phyloP scores from a whole-genome alignment of 2,888 invertebrate species.

The Pardosa pseudoannulata region DNA sequence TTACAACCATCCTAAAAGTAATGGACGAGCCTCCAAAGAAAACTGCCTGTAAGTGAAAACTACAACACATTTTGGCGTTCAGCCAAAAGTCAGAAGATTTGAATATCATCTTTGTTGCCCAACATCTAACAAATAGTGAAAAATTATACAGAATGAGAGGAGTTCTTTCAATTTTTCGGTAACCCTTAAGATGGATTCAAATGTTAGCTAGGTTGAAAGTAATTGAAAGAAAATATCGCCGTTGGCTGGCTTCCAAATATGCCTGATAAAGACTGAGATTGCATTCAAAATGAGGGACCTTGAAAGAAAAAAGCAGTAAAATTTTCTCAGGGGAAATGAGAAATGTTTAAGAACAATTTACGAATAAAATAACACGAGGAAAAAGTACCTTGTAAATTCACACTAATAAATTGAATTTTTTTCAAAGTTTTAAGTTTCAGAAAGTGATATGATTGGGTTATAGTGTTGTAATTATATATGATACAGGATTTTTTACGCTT shows the following conservation, averaged over 20 bases:
- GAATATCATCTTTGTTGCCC: constrained; percentile 2
- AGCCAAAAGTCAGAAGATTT: background rate
- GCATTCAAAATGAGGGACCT: background rate
- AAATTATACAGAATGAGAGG: background rate
- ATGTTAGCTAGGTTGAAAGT: background rate
- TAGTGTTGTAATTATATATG: too few species aligned
- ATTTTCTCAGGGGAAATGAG: too few species aligned
- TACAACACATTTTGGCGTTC: background rate
- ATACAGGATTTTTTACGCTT: too few species aligned
- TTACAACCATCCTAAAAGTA: background rate
- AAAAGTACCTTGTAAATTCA: too few species aligned
- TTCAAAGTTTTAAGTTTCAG: too few species aligned
- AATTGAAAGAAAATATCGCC: background rate
- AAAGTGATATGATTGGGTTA: too few species aligned
- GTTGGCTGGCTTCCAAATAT: background rate
- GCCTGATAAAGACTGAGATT: background rate
- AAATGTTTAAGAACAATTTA: too few species aligned
- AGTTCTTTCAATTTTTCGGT: background rate
- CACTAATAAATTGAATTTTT: too few species aligned
- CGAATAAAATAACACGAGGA: too few species aligned
- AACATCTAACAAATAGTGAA: background rate
- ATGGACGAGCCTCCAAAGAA: background rate
- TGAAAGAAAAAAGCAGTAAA: too few species aligned
- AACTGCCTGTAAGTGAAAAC: background rate
- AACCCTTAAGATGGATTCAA: background rate